Conservation (phyloP, 2,113 vertebrate genomes). For the Salvator merianae region DNA sequence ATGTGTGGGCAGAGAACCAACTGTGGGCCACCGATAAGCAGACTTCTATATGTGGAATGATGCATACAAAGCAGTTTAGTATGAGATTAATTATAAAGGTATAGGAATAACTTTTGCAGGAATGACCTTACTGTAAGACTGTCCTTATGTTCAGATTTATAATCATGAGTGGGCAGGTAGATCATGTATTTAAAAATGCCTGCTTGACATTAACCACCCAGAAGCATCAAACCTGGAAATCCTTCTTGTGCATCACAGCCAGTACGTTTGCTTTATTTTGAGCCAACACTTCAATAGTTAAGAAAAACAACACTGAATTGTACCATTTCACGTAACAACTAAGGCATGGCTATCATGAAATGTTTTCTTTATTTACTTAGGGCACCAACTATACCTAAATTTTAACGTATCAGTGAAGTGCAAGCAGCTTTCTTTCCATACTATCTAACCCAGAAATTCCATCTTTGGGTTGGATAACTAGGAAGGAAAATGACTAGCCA, state of each 20-base stretch:
- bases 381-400: background rate
- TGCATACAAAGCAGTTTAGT: conserved; percentile 56
- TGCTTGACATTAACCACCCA: conserved; percentile 64
- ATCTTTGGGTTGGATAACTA: no score
- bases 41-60: conserved; percentile 61
- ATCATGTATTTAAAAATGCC: conserved; percentile 59
- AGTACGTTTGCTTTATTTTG: background rate
- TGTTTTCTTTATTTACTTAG: conserved; percentile 27
- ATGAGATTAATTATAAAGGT: conserved; percentile 69
- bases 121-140: conserved; percentile 62
- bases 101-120: conserved; percentile 68
- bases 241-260: conserved; percentile 2
- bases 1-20: conserved; percentile 54
- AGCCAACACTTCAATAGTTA: background rate
- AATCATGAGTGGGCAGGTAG: conserved; percentile 72
- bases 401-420: background rate
- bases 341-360: conserved; percentile 21
- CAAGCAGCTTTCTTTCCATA: no score
- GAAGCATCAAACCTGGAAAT: conserved; percentile 48
- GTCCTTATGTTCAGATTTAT: conserved; percentile 59
- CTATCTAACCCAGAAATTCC: no score
- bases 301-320: conserved; percentile 18
- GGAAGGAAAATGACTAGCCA: no score
- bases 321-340: conserved; percentile 38
- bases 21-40: conserved; percentile 54